A percentile compares a stretch with the other conserved stretches of the same genome.
phyloP scores from a whole-genome alignment of 2,888 invertebrate species.

The Limnephilus marmoratus region DNA sequence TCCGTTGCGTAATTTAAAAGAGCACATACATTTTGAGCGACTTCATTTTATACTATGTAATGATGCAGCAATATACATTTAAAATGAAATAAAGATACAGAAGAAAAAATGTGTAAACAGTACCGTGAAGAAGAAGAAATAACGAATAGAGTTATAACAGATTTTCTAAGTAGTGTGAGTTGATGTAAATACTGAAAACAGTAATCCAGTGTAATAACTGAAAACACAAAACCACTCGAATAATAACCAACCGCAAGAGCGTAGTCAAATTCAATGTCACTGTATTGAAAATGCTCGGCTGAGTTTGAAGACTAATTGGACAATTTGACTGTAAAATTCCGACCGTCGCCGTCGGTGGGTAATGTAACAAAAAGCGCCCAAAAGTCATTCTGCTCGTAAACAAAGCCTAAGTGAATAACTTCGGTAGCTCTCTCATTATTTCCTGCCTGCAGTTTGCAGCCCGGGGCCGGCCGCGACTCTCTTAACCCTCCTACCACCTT shows the following conservation, averaged over 20 bases:
- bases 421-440: constrained; percentile 8
- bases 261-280: not conserved
- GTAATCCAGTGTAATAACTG: not conserved
- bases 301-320: constrained; percentile 10
- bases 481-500: not conserved
- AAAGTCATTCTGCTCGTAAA: not conserved
- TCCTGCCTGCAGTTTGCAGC: constrained; percentile 16
- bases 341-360: not conserved
- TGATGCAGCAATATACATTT: too few species aligned
- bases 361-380: not conserved
- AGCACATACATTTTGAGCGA: too few species aligned
- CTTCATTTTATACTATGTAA: too few species aligned
- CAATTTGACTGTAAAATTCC: constrained; percentile 12
- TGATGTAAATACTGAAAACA: not conserved
- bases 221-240: not conserved
- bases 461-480: not conserved
- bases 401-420: constrained; percentile 23
- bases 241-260: not conserved
- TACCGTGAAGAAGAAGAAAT: too few species aligned
- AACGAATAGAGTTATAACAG: not conserved
- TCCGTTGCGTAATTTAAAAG: too few species aligned
- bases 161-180: not conserved
- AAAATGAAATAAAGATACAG: too few species aligned
- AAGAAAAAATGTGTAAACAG: too few species aligned
- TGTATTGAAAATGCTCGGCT: not conserved